Base-by-base conservation (phyloP, 1,140 invertebrate species). In the Lanistes nyassanus region DNA sequence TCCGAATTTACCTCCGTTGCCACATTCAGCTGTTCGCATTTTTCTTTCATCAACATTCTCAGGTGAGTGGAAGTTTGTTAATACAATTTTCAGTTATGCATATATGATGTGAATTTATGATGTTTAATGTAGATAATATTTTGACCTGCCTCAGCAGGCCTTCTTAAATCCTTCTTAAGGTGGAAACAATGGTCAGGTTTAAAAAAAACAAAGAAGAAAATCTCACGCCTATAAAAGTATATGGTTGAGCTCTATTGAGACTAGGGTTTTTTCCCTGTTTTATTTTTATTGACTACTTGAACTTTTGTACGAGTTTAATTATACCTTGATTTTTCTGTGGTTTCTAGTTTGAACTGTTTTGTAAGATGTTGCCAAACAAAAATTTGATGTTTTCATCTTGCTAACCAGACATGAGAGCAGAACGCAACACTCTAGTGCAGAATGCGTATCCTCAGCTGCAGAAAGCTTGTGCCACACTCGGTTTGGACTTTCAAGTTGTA, bases 1-100 rank as follows among this genome's bases (percentile, higher is more conserved):
- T 3, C 66, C 77, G 9, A 77, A 85, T 31, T 65, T 88, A 26
- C 86, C 84, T 58, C 72, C 75, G 4, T 65, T 82, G 16, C 82
- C 85, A 26, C 77, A 78, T 42, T 83, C 83, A 53, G 80, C 80
- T 60, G 84, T 88, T 37, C 71, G 82, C 23, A 83, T 88, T 47
- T 88, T 86, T 51, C 68, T 88, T n/a, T 85, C 84, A 55, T 88
- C 85, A 9, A 88, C 85, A 37, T 86, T 85, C 68, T 82, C 83
- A 77, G 85, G 85, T 86, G 79, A 60, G 69, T n/a, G n/a, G n/a
- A n/a, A n/a, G n/a, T n/a, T n/a, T n/a, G n/a, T n/a, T n/a, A n/a
- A n/a, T n/a, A n/a, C n/a, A n/a, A n/a, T n/a, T n/a, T n/a, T n/a
- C n/a, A n/a, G n/a, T n/a, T n/a, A n/a, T n/a, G n/a, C n/a, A n/a